These are phyloP conservation scores for Tortrix viridana DNA, from an alignment of 2,888 invertebrate genomes.

Conservation along the genomic window DNA sequence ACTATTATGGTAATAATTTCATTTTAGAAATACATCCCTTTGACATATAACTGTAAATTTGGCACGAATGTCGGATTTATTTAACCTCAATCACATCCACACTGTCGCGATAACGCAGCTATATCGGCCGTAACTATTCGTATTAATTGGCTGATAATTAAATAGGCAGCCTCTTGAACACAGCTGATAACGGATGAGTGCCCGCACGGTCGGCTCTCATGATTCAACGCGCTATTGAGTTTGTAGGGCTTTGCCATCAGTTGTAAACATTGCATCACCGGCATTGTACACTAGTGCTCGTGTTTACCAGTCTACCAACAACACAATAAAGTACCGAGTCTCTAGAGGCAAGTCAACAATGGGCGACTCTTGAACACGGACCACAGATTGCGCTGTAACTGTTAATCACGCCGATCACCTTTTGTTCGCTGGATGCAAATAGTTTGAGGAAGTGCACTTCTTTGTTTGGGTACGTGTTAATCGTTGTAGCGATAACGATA, in stretches of 20 bases:
- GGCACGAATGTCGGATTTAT: background rate
- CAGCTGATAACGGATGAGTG: conserved; percentile 14
- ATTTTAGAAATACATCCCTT: background rate
- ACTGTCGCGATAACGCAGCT: conserved; percentile 12
- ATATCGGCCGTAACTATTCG: conserved; percentile 13
- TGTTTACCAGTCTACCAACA: background rate
- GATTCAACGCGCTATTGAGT: conserved; percentile 7
- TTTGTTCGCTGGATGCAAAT: background rate
- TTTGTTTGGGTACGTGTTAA: conserved; percentile 9
- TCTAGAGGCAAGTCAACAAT: too few relatives aligned
- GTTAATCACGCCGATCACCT: background rate
- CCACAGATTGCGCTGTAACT: background rate
- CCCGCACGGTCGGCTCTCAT: conserved; percentile 20
- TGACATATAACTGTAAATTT: background rate
- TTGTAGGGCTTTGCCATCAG: conserved; percentile 9
- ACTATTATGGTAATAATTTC: background rate
- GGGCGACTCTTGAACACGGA: too few relatives aligned
- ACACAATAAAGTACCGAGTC: background rate
- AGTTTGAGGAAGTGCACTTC: conserved; percentile 1
- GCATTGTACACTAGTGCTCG: conserved; percentile 8
- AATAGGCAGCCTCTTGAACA: conserved; percentile 12
- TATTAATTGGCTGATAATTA: conserved; percentile 27
- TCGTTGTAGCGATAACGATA: background rate
- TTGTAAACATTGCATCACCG: conserved; percentile 34
- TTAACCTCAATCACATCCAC: conserved; percentile 15